phyloP scores from a whole-genome alignment of 2,797 vertebrate genomes.

The Helarctos malayanus region DNA sequence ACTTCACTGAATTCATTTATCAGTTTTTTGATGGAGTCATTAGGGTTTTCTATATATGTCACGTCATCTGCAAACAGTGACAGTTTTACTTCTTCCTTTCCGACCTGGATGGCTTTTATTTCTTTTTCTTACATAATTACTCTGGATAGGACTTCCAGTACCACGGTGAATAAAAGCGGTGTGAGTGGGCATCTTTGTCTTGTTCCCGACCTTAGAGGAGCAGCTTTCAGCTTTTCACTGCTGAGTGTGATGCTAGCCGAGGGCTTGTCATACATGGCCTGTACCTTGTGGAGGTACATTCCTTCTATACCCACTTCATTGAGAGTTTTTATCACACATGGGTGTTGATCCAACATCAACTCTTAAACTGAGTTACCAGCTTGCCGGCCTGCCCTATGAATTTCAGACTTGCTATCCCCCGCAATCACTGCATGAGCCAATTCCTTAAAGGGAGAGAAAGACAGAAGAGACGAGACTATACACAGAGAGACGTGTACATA shows the following conservation, averaged over 20 bases:
- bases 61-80: neutral
- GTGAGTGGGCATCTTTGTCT: neutral
- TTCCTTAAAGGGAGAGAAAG: neutral
- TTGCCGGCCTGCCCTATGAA: neutral
- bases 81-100: neutral
- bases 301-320: neutral
- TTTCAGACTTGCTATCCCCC: neutral
- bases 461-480: neutral
- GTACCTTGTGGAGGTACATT: neutral
- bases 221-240: neutral
- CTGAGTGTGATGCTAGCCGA: neutral
- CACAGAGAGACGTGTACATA: neutral
- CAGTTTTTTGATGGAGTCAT: neutral
- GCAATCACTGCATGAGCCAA: neutral
- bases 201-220: neutral
- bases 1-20: neutral
- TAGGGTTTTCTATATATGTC: neutral
- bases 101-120: neutral
- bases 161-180: neutral
- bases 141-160: neutral
- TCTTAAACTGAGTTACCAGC: neutral
- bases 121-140: neutral
- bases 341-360: neutral
- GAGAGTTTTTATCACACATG: neutral
- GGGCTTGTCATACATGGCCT: neutral